Percentiles rank a stretch among this genome's conserved stretches.
Conservation (phyloP, 2,888 invertebrate species). For the Drosophila birchii region DNA sequence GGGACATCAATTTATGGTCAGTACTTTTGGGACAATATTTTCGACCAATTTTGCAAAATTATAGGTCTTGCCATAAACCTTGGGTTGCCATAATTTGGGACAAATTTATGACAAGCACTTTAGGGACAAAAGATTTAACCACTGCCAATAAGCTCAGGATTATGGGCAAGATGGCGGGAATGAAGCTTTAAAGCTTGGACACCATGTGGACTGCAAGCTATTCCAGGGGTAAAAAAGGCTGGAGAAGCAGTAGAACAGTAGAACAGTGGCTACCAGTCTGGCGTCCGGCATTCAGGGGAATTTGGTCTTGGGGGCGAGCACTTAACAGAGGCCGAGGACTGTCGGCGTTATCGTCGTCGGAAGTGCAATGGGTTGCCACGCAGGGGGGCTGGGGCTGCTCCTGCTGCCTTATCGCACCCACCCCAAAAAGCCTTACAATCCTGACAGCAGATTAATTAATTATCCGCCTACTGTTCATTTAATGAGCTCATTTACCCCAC, state of each 20-base stretch:
- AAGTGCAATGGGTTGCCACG: constrained; percentile 6
- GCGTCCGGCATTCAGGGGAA: constrained; percentile 1
- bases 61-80: neutral
- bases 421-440: constrained; percentile 8
- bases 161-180: neutral
- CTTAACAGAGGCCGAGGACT: neutral
- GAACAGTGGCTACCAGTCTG: neutral
- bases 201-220: neutral
- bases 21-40: neutral
- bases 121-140: too few species aligned
- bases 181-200: neutral
- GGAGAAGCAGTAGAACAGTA: neutral
- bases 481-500: constrained; percentile 17
- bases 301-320: constrained; percentile 2
- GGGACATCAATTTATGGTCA: neutral
- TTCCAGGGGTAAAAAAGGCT: neutral
- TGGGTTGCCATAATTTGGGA: neutral
- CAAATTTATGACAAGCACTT: too few species aligned
- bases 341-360: neutral
- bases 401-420: constrained; percentile 7
- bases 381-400: neutral
- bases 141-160: neutral
- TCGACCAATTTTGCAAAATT: neutral
- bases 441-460: constrained; percentile 19
- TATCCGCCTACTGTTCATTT: constrained; percentile 18